phyloP scores from a whole-genome alignment of 2,113 vertebrate genomes.

The Tympanuchus pallidicinctus region DNA sequence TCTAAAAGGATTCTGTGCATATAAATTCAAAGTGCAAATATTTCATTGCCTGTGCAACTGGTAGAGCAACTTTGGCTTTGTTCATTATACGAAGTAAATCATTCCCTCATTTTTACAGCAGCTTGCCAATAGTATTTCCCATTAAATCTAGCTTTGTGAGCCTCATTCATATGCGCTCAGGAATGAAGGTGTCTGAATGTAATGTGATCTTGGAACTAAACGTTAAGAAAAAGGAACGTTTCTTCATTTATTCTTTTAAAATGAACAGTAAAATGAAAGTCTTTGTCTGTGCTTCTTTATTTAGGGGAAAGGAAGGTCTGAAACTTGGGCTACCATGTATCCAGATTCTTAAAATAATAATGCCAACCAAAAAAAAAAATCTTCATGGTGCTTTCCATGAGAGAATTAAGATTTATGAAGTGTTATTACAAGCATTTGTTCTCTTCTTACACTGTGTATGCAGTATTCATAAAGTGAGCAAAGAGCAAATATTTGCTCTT shows the following conservation, averaged over 20 bases:
- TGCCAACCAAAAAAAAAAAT: accelerated
- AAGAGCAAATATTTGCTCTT: background rate
- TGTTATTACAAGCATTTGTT: background rate
- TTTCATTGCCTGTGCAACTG: conserved; percentile 10
- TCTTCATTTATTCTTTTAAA: background rate
- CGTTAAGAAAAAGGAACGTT: background rate
- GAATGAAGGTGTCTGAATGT: background rate
- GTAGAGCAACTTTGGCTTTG: conserved; percentile 34
- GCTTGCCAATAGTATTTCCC: conserved; percentile 7
- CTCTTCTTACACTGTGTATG: background rate
- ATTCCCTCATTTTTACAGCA: conserved; percentile 13
- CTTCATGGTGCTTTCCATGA: background rate
- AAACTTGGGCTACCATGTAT: background rate
- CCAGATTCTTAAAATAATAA: background rate
- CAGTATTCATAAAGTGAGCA: background rate
- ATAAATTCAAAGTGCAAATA: conserved; percentile 24
- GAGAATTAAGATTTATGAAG: background rate
- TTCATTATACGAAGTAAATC: conserved; percentile 18
- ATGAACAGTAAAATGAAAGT: background rate
- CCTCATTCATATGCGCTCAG: background rate
- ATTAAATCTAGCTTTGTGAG: conserved; percentile 15
- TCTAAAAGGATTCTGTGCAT: background rate
- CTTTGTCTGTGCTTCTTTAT: background rate
- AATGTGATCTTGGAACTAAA: background rate
- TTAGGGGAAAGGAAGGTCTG: background rate